Evolutionary conservation across 2,888 invertebrate species (phyloP).

Genomic region (Ectemnius continuus): DNA sequence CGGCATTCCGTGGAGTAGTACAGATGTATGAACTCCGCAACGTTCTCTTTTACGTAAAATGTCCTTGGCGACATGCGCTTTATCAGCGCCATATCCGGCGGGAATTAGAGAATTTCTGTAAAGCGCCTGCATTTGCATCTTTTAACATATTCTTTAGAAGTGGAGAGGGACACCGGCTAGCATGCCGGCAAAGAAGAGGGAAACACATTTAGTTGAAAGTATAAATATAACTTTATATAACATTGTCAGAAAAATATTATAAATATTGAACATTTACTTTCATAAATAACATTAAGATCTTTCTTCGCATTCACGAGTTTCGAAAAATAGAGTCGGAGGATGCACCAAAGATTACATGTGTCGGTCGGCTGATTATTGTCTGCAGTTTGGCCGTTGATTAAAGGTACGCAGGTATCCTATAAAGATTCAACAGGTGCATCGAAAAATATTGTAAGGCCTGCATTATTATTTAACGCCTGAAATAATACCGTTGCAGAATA

Average conservation of each 20-base stretch:
- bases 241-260: conserved; percentile 70
- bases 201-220: conserved; percentile 58
- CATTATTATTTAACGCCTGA: not conserved
- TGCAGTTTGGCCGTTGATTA: too few species aligned
- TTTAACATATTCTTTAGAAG: too few species aligned
- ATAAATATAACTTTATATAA: conserved; percentile 73
- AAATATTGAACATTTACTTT: conserved; percentile 64
- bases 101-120: too few species aligned
- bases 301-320: conserved; percentile 32
- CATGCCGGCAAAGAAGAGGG: conserved; percentile 11
- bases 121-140: too few species aligned
- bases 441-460: conserved; percentile 7
- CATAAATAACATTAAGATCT: conserved; percentile 58
- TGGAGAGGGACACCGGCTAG: too few species aligned
- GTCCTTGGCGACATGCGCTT: too few species aligned
- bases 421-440: conserved; percentile 24
- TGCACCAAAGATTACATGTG: conserved; percentile 36
- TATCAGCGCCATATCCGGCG: too few species aligned
- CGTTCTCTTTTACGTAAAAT: too few species aligned
- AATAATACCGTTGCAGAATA: conserved; percentile 16
- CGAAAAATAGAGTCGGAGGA: conserved; percentile 50
- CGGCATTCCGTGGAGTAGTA: too few species aligned
- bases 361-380: conserved; percentile 17
- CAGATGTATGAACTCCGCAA: not conserved
- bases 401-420: conserved; percentile 1